These are phyloP conservation scores for Chitala chitala DNA, from an alignment of 2,113 vertebrate species.

Conservation along the genomic window DNA sequence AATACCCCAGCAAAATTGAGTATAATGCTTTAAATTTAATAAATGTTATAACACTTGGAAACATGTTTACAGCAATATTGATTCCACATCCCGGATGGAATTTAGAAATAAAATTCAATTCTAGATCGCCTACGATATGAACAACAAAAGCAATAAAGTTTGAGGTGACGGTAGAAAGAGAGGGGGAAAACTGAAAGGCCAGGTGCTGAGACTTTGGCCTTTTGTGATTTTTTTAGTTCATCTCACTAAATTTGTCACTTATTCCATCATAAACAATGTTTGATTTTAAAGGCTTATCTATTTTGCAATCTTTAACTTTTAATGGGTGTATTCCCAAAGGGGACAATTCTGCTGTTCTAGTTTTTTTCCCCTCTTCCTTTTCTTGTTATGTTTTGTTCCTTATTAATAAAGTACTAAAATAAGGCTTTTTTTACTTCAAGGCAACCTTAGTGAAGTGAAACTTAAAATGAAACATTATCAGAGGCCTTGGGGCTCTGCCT, in stretches of 20 bases:
- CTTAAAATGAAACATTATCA: neutral
- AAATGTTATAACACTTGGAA: slow-evolving; percentile 43
- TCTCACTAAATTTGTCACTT: slow-evolving; percentile 30
- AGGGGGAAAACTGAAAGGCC: slow-evolving; percentile 39
- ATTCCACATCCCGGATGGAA: slow-evolving; percentile 40
- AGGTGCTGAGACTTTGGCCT: slow-evolving; percentile 53
- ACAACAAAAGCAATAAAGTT: slow-evolving; percentile 27
- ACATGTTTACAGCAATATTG: slow-evolving; percentile 48
- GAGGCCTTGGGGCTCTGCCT: neutral
- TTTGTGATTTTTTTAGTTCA: too few species aligned
- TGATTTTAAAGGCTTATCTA: slow-evolving; percentile 45
- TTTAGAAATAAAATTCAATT: slow-evolving; percentile 42
- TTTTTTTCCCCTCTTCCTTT: slow-evolving; percentile 44
- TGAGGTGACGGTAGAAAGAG: slow-evolving; percentile 33
- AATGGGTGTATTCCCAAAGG: slow-evolving; percentile 52
- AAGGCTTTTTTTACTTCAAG: too few species aligned
- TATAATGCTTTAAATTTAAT: slow-evolving; percentile 45
- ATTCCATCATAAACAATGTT: slow-evolving; percentile 25
- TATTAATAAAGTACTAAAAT: slow-evolving; percentile 32
- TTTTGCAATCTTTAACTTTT: slow-evolving; percentile 59
- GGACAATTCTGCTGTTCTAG: slow-evolving; percentile 48
- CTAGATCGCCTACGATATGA: slow-evolving; percentile 22
- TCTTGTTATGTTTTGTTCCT: slow-evolving; percentile 26
- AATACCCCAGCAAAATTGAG: slow-evolving; percentile 38
- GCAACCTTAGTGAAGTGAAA: slow-evolving; percentile 41